Base-by-base conservation (phyloP, 2,113 vertebrate genomes). In the Motacilla alba region DNA sequence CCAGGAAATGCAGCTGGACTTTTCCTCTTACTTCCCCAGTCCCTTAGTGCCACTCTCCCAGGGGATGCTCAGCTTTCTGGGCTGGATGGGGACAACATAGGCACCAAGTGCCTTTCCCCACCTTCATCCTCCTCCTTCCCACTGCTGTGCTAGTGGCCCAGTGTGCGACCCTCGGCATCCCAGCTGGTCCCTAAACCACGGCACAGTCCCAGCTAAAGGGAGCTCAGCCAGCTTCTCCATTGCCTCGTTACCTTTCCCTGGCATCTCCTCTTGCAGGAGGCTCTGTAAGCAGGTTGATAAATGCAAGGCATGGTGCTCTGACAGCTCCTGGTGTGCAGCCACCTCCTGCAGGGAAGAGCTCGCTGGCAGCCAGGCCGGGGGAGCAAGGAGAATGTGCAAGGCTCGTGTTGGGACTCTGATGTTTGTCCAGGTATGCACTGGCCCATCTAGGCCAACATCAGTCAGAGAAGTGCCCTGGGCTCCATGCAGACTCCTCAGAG, bases 141-240 rank as follows among this genome's bases (percentile, higher is more conserved):
- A 8, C 13, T 0, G 0, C 52, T 7, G 11, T 11, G 26, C 19
- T 16, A 7, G 7, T 16, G 37, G 19, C 26, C 28, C 2, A 1
- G 30, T 1, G 1, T 0, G 1, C 14, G n/a, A 47, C 28, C n/a
- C 60, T 49, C 4, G 0, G 26, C 7, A 9, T n/a, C 62, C 37
- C 68, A 55, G 35, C 6, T 5, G 22, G 10, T 72, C 44, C 75
- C 35, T 79, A 28, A 72, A 33, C 22, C 78, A 39, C 0, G 0
- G 59, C 8, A 1, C 11, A 10, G 20, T 4, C 59, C 31, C 1
- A 0, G 67, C 33, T 23, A 5, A 27, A 70, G 60, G 67, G 83
- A 76, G 37, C 67, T 41, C 47, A 72, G 44, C 33, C 16, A 6
- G 76, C 43, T 75, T 33, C 43, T 64, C 53, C 63, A 37, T 50